Evolutionary conservation across 1,140 invertebrate genomes (phyloP).

Genomic region (Caenorhabditis latens): DNA sequence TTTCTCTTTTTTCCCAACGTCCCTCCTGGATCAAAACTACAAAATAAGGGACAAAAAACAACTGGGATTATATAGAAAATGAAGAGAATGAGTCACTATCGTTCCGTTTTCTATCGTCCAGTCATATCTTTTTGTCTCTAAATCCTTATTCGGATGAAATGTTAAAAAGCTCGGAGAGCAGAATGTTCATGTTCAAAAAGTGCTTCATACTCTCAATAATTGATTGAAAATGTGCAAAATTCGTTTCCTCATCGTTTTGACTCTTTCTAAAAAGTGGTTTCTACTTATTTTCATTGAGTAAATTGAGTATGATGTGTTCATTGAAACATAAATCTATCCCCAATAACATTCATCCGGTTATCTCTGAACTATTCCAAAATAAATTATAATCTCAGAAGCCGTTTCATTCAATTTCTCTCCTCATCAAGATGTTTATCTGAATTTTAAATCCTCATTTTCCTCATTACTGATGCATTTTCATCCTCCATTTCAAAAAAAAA

Average conservation of each 20-base stretch:
- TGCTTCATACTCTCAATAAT: no score
- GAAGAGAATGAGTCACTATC: not conserved
- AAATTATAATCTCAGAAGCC: not conserved
- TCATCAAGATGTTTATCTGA: constrained; percentile 8
- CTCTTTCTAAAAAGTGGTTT: no score
- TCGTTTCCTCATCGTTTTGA: no score
- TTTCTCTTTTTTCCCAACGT: not conserved
- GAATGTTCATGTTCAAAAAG: not conserved
- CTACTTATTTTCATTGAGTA: no score
- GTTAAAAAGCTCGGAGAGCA: not conserved
- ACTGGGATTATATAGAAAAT: not conserved
- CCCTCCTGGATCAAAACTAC: not conserved
- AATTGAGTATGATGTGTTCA: no score
- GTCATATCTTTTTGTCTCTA: not conserved
- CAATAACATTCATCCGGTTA: no score
- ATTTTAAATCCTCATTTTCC: constrained; percentile 7
- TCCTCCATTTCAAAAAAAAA: not conserved
- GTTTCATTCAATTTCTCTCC: not conserved
- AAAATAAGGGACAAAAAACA: not conserved
- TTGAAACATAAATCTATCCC: no score
- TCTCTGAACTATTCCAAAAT: no score
- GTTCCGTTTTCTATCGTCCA: not conserved
- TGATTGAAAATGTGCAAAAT: no score
- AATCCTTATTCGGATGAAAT: not conserved
- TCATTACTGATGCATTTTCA: not conserved